These are phyloP conservation scores for Sapayoa aenigma DNA, from an alignment of 2,113 vertebrate genomes.

Conservation along the genomic window DNA sequence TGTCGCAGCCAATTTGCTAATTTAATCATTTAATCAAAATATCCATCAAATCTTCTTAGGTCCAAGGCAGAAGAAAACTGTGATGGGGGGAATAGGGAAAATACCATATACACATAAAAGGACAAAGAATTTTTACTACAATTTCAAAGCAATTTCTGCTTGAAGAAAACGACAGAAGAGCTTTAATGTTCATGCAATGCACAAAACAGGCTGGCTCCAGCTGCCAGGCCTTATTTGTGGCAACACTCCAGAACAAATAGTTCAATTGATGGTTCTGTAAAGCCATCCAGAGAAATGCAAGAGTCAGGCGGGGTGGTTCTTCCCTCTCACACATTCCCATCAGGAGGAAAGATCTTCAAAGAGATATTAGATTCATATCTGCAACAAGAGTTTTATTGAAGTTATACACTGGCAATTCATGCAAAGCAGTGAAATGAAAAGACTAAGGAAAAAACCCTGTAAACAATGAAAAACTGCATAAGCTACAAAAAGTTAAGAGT, in stretches of 20 bases:
- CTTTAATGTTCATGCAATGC: not conserved
- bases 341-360: not conserved
- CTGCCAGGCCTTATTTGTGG: conserved; percentile 22
- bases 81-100: not conserved
- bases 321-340: not conserved
- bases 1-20: not conserved
- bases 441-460: not conserved
- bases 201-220: not conserved
- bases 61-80: not conserved
- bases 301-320: not conserved
- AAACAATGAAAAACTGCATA: not conserved
- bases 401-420: not conserved
- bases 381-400: not conserved
- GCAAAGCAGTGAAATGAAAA: not conserved
- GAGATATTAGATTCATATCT: not conserved
- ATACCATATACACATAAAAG: not conserved
- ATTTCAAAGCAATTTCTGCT: not conserved
- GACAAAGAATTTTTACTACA: not conserved
- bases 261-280: not conserved
- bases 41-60: not conserved
- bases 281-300: not conserved
- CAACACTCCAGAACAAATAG: conserved; percentile 9
- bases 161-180: not conserved
- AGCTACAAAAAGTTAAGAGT: not conserved
- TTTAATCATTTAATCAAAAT: not conserved